Conservation (phyloP, 1,140 invertebrate species). For the Euwallacea fornicatus region DNA sequence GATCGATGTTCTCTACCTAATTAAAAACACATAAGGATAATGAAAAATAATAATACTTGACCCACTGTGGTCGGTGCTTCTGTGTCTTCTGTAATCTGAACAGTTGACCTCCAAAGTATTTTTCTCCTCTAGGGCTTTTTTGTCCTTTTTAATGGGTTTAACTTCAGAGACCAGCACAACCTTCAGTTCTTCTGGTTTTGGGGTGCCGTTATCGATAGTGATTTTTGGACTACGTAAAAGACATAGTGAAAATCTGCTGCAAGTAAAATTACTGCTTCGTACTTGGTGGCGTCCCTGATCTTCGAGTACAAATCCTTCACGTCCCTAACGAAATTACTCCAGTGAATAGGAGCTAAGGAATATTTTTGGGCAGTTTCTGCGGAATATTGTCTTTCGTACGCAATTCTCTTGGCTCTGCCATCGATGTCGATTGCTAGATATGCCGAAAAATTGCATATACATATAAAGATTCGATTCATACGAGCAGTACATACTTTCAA, state of each 20-base stretch:
- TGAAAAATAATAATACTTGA: background rate
- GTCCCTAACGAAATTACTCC: conserved; percentile 45
- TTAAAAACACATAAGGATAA: background rate
- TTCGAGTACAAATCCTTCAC: conserved; percentile 47
- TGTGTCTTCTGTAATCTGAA: conserved; percentile 43
- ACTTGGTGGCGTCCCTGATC: conserved; percentile 46
- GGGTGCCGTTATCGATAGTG: conserved; percentile 48
- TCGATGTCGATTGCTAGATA: conserved; percentile 48
- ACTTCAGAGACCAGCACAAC: conserved; percentile 49
- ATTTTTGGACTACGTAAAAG: conserved; percentile 48
- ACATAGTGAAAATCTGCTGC: background rate
- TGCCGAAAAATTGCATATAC: background rate
- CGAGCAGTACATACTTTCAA: conserved; percentile 60
- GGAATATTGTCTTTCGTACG: conserved; percentile 46
- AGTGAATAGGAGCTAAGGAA: conserved; percentile 45
- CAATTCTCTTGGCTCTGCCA: conserved; percentile 44
- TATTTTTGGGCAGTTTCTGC: conserved; percentile 45
- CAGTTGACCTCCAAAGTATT: conserved; percentile 44
- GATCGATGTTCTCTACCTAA: conserved; percentile 29
- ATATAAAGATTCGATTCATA: background rate
- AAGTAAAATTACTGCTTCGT: conserved; percentile 16
- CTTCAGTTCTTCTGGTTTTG: conserved; percentile 44
- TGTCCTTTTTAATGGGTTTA: conserved; percentile 50
- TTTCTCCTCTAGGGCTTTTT: conserved; percentile 41
- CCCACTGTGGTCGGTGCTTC: conserved; percentile 35